Conservation (phyloP, 2,113 vertebrate species). For the Chunga burmeisteri region DNA sequence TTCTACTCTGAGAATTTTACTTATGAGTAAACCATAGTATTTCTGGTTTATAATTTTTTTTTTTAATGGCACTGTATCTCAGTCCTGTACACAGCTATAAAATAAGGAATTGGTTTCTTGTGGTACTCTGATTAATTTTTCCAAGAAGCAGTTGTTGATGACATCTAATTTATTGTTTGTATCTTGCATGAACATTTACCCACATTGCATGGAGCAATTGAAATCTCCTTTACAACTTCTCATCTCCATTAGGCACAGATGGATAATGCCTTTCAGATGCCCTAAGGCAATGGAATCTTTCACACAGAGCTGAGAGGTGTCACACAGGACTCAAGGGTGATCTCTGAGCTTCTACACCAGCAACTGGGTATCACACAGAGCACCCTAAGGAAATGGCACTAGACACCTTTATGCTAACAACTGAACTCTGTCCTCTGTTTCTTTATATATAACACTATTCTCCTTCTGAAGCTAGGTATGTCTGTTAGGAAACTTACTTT, state of each 20-base stretch:
- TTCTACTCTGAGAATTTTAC: neutral
- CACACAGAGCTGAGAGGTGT: neutral
- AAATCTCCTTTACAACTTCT: conserved; percentile 6
- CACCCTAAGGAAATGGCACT: neutral
- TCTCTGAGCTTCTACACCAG: neutral
- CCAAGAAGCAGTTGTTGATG: neutral
- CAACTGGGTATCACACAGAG: neutral
- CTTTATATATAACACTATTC: neutral
- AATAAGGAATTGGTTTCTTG: neutral
- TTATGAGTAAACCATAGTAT: neutral
- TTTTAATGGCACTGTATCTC: neutral
- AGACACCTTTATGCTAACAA: neutral
- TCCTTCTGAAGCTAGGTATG: neutral
- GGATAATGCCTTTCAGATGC: neutral
- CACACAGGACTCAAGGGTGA: neutral
- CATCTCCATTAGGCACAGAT: conserved; percentile 12
- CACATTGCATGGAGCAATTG: neutral
- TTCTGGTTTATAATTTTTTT: neutral
- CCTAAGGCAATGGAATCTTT: neutral
- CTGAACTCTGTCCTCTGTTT: neutral
- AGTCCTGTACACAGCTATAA: neutral
- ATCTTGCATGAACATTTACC: neutral
- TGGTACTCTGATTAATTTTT: neutral
- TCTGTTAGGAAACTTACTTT: neutral
- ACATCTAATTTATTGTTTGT: neutral